A percentile compares a stretch with the other conserved stretches of the same genome.
phyloP scores from a whole-genome alignment of 2,888 invertebrate genomes.

The Drosophila picticornis region DNA sequence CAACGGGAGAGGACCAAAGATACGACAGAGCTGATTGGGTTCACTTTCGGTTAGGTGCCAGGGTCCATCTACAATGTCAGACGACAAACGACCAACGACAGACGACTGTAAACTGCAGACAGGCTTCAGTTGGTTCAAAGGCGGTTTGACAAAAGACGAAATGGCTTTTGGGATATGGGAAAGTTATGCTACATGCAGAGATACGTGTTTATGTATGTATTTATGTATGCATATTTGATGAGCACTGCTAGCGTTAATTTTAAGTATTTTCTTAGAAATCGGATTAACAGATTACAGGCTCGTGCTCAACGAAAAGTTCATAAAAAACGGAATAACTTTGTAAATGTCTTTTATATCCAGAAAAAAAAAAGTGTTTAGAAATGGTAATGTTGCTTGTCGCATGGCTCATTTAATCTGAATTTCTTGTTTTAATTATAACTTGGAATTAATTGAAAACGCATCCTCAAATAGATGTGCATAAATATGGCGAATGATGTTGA shows the following conservation, averaged over 20 bases:
- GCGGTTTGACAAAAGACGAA: slow-evolving; percentile 26
- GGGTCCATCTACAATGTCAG: not conserved
- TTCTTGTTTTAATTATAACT: not conserved
- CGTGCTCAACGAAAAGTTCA: slow-evolving; percentile 1
- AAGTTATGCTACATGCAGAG: slow-evolving; percentile 2
- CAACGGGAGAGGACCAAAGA: slow-evolving; percentile 8
- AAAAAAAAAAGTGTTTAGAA: not conserved
- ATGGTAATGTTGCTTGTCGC: not conserved
- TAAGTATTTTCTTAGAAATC: slow-evolving; percentile 12
- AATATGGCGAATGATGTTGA: not conserved
- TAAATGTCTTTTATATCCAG: not conserved
- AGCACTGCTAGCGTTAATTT: slow-evolving; percentile 9
- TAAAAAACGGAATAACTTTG: not conserved
- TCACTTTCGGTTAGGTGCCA: slow-evolving; percentile 14
- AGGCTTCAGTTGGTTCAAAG: slow-evolving; percentile 18
- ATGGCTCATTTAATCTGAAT: not conserved
- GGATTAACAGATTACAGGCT: slow-evolving; percentile 5
- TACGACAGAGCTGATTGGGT: slow-evolving; percentile 36
- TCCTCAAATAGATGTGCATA: not conserved
- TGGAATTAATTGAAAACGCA: not conserved
- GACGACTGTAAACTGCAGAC: not conserved
- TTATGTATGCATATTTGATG: slow-evolving; percentile 15
- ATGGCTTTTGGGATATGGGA: not conserved
- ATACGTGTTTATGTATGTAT: slow-evolving; percentile 3
- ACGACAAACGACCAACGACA: slow-evolving; percentile 2